Conservation (phyloP, 2,888 invertebrate species). For the Pharmacophagus antenor region DNA sequence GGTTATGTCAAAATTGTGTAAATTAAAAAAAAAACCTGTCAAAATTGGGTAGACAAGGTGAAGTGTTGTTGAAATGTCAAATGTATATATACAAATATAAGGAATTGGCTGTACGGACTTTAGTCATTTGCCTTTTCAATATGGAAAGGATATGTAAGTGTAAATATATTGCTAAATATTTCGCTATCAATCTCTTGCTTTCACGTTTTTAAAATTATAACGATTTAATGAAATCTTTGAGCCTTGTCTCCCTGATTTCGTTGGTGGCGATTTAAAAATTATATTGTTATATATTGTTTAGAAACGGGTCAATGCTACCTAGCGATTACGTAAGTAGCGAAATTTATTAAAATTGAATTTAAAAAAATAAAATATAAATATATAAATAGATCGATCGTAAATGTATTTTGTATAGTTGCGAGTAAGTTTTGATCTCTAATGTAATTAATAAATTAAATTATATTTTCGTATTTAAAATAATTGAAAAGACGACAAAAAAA, state of each 20-base stretch:
- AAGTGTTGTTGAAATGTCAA: conserved; percentile 4
- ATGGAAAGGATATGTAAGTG: background rate
- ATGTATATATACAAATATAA: conserved; percentile 17
- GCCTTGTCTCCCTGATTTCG: conserved; percentile 19
- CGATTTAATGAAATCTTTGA: conserved; percentile 5
- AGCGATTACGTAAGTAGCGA: conserved; percentile 40
- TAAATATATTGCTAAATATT: background rate
- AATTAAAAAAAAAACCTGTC: conserved; percentile 36
- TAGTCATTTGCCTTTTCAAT: conserved; percentile 9
- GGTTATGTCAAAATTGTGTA: conserved; percentile 39
- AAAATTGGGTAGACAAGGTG: conserved; percentile 33
- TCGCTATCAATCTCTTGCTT: background rate
- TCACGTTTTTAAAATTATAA: background rate
- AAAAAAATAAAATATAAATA: conserved; percentile 24
- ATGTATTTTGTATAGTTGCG: conserved; percentile 33
- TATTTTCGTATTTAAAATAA: conserved; percentile 68
- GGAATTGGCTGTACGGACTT: background rate
- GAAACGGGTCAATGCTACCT: conserved; percentile 58
- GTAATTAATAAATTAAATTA: conserved; percentile 68
- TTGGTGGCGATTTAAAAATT: conserved; percentile 12
- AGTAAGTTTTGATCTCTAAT: conserved; percentile 66
- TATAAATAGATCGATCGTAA: conserved; percentile 38
- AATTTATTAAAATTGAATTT: conserved; percentile 23
- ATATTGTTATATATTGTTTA: conserved; percentile 45
- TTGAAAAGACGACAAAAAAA: conserved; percentile 38